Base-by-base conservation (phyloP, 2,797 vertebrate genomes). In the Lindbergichthys nudifrons region DNA sequence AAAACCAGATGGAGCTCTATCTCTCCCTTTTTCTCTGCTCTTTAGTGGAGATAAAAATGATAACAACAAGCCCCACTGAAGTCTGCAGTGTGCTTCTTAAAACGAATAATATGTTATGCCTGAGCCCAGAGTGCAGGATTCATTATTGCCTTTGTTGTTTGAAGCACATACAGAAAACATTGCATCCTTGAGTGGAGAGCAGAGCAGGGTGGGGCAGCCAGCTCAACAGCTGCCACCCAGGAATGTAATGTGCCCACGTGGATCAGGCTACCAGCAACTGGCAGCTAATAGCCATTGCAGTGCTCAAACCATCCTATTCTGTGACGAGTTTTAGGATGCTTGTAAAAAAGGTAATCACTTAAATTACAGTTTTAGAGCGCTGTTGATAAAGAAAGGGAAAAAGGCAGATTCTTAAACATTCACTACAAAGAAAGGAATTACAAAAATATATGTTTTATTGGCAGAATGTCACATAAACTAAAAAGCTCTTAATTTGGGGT, bases 1-100 rank as follows among this genome's bases (percentile, higher is more conserved):
- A 83, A 90, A 89, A 85, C 86, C 81, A 85, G 78, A 87, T 76
- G 74, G 83, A 88, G 67, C 39, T 70, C 62, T 57, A 61, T 67
- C 52, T 71, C 50, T 61, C 7, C 46, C 58, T 42, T 6, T 60
- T 14, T 9, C 32, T 36, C 32, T 36, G 32, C 32, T 36, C 32
- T 36, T 36, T 36, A 36, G 32, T 36, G 8, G 47, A 50, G 39
- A 65, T 52, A 67, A 50, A 69, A 68, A 80, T 77, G 46, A 58
- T 2, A 63, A 53, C 19, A 66, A 59, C 23, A 30, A 16, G 61
- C 62, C 43, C 30, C 47, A 36, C 2, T 58, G 46, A 48, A 54
- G 68, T 21, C 65, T 48, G 26, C 12, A 7, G 50, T 53, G 64
- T 66, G 61, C 70, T 69, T 73, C 67, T 68, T 46, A 42, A 69